Base-by-base conservation (phyloP, 2,113 vertebrate genomes). In the Ceyx margarethae region DNA sequence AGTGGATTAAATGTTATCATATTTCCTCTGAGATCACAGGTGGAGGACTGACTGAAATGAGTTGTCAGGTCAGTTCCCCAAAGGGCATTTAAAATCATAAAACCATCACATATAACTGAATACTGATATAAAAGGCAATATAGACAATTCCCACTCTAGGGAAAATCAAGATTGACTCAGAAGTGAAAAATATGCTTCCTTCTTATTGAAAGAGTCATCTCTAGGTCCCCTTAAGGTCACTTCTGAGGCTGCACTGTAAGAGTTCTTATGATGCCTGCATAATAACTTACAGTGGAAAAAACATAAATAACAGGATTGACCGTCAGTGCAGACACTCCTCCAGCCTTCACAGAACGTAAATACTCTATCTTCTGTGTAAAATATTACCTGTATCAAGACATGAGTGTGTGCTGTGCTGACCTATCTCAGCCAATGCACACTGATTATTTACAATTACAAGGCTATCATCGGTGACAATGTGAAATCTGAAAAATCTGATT, bases 51-150 rank as follows among this genome's bases (percentile, higher is more conserved):
- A 95, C 42, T 85, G 79, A 75, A 96, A 85, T 69, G 15, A 79
- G 67, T 66, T 93, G 72, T 87, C 86, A 92, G 74, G 60, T 73
- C 42, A 91, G n/a, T 29, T 91, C 42, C 78, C 64, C 85, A 82
- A 29, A 25, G 76, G 66, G 71, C 37, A 84, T 46, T 74, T 82
- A 72, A 43, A 83, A 94, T 76, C 50, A 93, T 65, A 68, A 95
- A 94, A 73, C 42, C 93, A 94, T 89, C 77, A 91, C 56, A 42
- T 26, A 69, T 29, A 95, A 94, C 42, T 92, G 75, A 95, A 83
- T 53, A 33, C 45, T 76, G 81, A 81, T 48, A 92, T 76, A 91
- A 95, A 91, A 94, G 64, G 66, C 84, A 85, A 93, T 51, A 66
- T 1, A 87, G 93, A 53, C 35, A 78, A 65, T 81, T 95, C 87